phyloP scores from a whole-genome alignment of 2,113 vertebrate genomes.

The Alouatta palliata region DNA sequence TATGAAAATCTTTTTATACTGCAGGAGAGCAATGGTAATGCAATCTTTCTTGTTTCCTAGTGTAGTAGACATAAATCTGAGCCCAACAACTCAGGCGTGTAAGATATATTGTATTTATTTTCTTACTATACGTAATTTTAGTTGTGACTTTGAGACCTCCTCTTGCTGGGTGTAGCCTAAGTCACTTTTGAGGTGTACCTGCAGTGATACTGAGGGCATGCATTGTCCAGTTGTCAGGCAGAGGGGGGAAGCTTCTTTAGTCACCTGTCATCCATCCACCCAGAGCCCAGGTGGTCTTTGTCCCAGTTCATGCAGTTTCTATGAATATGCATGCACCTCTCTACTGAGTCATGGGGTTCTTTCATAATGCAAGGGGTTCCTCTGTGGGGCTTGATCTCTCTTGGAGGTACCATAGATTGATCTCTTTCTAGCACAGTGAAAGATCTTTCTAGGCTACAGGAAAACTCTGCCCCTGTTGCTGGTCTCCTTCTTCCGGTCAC shows the following conservation, averaged over 20 bases:
- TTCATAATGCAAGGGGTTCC: not conserved
- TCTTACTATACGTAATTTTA: not conserved
- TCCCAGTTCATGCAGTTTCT: not conserved
- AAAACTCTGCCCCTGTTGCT: not conserved
- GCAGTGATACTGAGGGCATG: not conserved
- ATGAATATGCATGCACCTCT: not conserved
- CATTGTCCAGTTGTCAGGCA: not conserved
- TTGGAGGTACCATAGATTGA: not conserved
- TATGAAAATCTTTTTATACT: conserved; percentile 86
- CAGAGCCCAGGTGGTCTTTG: not conserved
- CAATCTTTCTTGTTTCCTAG: not conserved
- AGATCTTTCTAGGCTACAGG: not conserved
- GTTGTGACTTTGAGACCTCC: not conserved
- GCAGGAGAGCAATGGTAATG: conserved; percentile 92
- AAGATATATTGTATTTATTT: not conserved
- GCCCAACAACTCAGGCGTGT: not conserved
- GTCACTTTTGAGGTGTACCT: not conserved
- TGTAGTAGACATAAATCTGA: not conserved
- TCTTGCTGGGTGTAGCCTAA: not conserved
- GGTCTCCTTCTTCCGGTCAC: not conserved
- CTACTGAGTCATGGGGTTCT: not conserved
- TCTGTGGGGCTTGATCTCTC: not conserved
- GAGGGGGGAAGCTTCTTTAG: not conserved
- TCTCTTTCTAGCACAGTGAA: not conserved
- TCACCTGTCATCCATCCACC: not conserved